A percentile compares a stretch with the other conserved stretches of the same genome.
Conservation (phyloP, 2,113 vertebrate genomes). For the Eira barbara region DNA sequence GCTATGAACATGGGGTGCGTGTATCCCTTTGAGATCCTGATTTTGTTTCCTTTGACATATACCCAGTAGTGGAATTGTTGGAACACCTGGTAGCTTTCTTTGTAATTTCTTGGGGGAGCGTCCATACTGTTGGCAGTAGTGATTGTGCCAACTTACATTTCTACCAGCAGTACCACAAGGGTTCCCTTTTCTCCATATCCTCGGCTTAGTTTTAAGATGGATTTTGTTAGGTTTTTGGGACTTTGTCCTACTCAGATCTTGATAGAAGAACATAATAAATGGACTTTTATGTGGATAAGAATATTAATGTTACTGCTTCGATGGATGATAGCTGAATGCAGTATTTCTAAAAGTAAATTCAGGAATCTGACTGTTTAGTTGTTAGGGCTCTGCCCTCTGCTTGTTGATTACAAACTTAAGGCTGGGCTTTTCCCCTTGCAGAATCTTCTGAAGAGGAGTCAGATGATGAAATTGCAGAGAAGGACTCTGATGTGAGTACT, state of each 20-base stretch:
- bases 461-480: constrained; percentile 85
- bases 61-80: neutral
- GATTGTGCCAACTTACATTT: neutral
- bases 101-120: neutral
- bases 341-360: neutral
- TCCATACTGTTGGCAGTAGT: neutral
- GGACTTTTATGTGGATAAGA: neutral
- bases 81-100: neutral
- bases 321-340: neutral
- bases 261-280: neutral
- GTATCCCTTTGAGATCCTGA: neutral
- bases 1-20: neutral
- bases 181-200: neutral
- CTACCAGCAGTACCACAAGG: neutral
- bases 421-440: constrained; percentile 52
- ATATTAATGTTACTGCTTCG: neutral
- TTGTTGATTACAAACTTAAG: constrained; percentile 52
- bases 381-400: neutral
- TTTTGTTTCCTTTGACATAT: neutral
- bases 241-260: neutral
- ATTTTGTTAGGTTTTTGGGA: neutral
- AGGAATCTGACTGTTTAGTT: neutral
- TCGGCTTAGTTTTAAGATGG: neutral
- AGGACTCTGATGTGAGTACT: constrained; percentile 86
- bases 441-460: constrained; percentile 87